Conservation (phyloP, 2,113 vertebrate species). For the Sitta europaea region DNA sequence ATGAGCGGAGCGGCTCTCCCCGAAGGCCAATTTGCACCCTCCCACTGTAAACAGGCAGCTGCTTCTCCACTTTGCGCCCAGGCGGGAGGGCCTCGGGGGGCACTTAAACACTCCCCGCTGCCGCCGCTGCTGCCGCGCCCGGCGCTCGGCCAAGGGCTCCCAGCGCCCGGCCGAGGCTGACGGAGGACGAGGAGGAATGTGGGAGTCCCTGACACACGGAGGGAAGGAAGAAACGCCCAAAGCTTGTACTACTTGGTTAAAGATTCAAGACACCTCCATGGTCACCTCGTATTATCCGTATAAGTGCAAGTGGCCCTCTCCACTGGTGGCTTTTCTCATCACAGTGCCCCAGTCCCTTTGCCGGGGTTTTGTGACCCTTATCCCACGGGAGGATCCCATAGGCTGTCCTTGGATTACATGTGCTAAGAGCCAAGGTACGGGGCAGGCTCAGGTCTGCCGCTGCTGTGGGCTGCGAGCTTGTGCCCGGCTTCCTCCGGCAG, state of each 20-base stretch:
- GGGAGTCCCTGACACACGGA: neutral
- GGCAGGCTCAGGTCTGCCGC: neutral
- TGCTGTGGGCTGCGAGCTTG: neutral
- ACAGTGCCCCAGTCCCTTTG: too few relatives aligned
- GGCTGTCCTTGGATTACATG: rapidly evolving
- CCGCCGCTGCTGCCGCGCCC: neutral
- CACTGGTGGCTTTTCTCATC: neutral
- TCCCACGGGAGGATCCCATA: neutral
- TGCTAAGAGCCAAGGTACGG: neutral
- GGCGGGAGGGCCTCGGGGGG: neutral
- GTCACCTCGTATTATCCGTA: neutral
- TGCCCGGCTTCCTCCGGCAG: rapidly evolving
- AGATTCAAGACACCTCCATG: neutral
- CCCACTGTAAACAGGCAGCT: neutral
- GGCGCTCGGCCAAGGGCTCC: neutral
- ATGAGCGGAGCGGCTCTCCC: neutral
- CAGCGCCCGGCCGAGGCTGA: neutral
- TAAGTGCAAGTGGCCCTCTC: neutral
- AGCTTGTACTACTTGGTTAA: neutral
- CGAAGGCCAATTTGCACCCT: slow-evolving; percentile 27
- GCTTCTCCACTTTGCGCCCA: neutral
- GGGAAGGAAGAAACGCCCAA: neutral
- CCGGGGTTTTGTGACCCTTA: neutral
- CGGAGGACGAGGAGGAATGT: neutral
- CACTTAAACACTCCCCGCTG: neutral